Evolutionary conservation across 2,797 vertebrate genomes (phyloP).

Genomic region (Pempheris klunzingeri): DNA sequence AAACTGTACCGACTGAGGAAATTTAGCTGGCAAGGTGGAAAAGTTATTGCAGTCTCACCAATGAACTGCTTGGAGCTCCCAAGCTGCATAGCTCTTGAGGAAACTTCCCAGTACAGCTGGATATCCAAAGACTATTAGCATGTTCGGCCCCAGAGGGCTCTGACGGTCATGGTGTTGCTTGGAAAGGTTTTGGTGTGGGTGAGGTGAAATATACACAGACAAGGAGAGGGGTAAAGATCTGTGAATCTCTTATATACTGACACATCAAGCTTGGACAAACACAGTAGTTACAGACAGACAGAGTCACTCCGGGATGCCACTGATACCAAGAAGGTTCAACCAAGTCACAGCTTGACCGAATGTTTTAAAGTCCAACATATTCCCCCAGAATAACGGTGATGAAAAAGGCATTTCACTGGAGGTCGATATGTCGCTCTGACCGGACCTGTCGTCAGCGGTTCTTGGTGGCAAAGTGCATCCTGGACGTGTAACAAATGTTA

Average conservation of each 20-base stretch:
- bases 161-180: slow-evolving; percentile 47
- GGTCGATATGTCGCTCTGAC: slow-evolving; percentile 47
- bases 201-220: slow-evolving; percentile 68
- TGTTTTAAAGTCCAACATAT: slow-evolving; percentile 26
- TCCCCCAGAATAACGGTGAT: slow-evolving; percentile 46
- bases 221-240: slow-evolving; percentile 67
- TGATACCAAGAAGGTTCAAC: slow-evolving; percentile 67
- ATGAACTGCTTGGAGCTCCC: slow-evolving; percentile 52
- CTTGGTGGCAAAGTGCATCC: slow-evolving; percentile 78
- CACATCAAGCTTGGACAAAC: slow-evolving; percentile 82
- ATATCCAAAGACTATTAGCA: slow-evolving; percentile 44
- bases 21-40: slow-evolving; percentile 36
- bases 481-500: slow-evolving; percentile 77
- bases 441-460: slow-evolving; percentile 50
- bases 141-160: slow-evolving; percentile 48
- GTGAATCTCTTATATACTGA: slow-evolving; percentile 83
- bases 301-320: slow-evolving; percentile 76
- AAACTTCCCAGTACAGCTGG: slow-evolving; percentile 42
- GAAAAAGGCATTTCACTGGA: slow-evolving; percentile 62
- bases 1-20: slow-evolving; percentile 34
- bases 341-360: slow-evolving; percentile 51
- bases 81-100: slow-evolving; percentile 50
- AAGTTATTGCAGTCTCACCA: slow-evolving; percentile 44
- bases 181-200: slow-evolving; percentile 61
- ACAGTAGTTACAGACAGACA: slow-evolving; percentile 80